Base-by-base conservation (phyloP, 1,140 invertebrate species). In the Trichogramma pretiosum region DNA sequence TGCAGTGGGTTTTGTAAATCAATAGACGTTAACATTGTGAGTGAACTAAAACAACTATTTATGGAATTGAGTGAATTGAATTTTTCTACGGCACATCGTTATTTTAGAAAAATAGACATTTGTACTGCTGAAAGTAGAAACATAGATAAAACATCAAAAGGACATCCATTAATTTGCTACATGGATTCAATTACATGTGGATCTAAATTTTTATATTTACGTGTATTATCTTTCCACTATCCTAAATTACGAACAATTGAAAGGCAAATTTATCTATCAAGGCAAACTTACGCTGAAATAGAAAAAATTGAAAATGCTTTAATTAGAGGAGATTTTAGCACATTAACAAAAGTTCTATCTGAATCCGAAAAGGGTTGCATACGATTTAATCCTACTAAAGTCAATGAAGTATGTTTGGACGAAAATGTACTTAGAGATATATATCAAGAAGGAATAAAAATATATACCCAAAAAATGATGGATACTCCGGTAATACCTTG, bases 181-280 rank as follows among this genome's bases (percentile, higher is more conserved):
- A 11, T 13, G 9, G 23, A 40, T 17, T 22, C 21, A 23, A 5
- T 39, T 14, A 7, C 8, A 11, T 40, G 38, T 17, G 11, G 14
- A 21, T 40, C 38, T 26, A 40, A 40, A 40, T 40, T 40, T 40
- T 39, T 26, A 17, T 26, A 40, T 26, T 40, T 40, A 16, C 11
- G 18, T 11, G 17, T 14, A 14, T 40, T 40, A 4, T 26, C 22
- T 26, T 38, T 2, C 5, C 36, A 38, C 11, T 38, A 22, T 39
- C 37, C 37, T 23, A 39, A 23, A 22, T 39, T 39, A 17, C 37
- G 37, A n/a, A 24, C 3, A 7, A 39, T 23, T 7, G 13, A 39
- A 24, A 23, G 37, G 7, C 11, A 10, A 26, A 1, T 39, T 24
- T 39, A 40, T 40, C 14, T 26, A 26, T 17, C 28, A 26, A 40